Evolutionary conservation across 2,113 vertebrate genomes (phyloP), one percentile per base, ranked within the genome.

Genomic region (Egretta garzetta): DNA sequence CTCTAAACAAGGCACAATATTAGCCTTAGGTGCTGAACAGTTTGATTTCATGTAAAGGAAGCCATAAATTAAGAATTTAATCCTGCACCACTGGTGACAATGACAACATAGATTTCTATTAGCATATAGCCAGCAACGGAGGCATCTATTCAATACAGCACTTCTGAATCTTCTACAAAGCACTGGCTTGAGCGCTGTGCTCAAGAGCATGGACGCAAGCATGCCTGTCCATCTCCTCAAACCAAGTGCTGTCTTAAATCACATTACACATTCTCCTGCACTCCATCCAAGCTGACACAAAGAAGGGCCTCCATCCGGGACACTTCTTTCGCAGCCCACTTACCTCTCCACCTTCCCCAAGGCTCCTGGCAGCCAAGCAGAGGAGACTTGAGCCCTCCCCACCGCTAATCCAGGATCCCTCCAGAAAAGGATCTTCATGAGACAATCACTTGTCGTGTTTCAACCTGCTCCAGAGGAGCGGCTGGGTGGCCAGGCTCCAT

Each of bases 401-500:
- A 47, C 7, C 5, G 2, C 56, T 62, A 72, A 39, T 7, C 43
- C 37, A 71, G 37, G n/a, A 67, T 23, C 0, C 1, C 22, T 58
- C 59, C 67, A 60, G 35, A 59, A 80, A 53, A 68, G 13, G 19
- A 76, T 56, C 63, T 56, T 68, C 88, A 64, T 1, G 4, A 80
- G 63, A 37, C 63, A 66, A 12, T 5, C 50, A 14, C 63, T 56
- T 17, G 39, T 64, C 75, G 23, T 4, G 5, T 83, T 86, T 49
- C 88, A 86, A 83, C 93, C 96, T 86, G 80, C 82, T 88, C 80
- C 75, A 60, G 83, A 91, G 74, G 66, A 88, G 70, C 27, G 7
- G 35, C 79, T 49, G 77, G 66, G 82, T 15, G 3, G 63, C 32
- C 33, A 12, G 89, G 80, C 87, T 91, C 64, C 55, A 41, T 12